A percentile compares a stretch with the other conserved stretches of the same genome.
Evolutionary conservation across 2,888 invertebrate species (phyloP).

Genomic region (Trissolcus brochymenae): DNA sequence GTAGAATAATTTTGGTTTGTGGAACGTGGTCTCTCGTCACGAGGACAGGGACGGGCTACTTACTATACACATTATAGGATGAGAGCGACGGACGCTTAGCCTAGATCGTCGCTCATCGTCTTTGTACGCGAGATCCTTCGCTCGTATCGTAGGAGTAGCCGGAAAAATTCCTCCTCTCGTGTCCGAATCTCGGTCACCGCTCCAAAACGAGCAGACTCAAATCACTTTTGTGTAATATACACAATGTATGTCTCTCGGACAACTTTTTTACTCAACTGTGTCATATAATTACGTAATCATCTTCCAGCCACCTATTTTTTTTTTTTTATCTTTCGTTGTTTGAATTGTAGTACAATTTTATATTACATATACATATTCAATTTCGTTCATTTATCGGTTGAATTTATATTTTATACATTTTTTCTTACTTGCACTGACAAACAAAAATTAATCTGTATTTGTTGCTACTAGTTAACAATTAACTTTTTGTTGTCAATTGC

Average conservation of each 20-base stretch:
- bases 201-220: conserved; percentile 49
- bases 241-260: conserved; percentile 18
- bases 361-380: no score
- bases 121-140: conserved; percentile 37
- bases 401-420: no score
- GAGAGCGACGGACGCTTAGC: conserved; percentile 61
- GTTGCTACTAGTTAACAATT: no score
- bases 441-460: no score
- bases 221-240: conserved; percentile 30
- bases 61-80: conserved; percentile 59
- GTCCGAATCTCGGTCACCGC: conserved; percentile 57
- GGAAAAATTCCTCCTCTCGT: conserved; percentile 18
- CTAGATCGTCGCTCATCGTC: conserved; percentile 55
- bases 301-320: conserved; percentile 19
- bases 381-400: no score
- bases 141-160: background rate
- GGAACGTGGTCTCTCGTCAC: conserved; percentile 47
- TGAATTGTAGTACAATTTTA: background rate
- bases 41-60: conserved; percentile 60
- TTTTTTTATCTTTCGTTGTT: conserved; percentile 10
- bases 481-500: no score
- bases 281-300: conserved; percentile 3
- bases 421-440: no score
- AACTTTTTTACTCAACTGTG: conserved; percentile 33
- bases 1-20: background rate